A percentile compares a stretch with the other conserved stretches of the same genome.
Evolutionary conservation across 1,140 invertebrate genomes (phyloP).

Genomic region (Stegodyphus dumicola): DNA sequence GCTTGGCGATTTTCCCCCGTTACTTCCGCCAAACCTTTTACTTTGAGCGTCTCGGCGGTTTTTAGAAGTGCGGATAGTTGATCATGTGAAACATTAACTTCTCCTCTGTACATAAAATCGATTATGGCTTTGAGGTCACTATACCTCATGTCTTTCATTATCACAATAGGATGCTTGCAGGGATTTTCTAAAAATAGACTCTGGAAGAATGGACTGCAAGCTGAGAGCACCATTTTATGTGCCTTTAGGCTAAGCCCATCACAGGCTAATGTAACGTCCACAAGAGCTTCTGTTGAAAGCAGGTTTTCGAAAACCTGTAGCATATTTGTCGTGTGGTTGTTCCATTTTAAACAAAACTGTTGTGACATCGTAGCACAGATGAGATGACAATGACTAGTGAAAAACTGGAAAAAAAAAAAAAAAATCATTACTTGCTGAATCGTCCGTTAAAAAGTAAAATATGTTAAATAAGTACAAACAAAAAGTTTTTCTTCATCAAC

Average conservation of each 20-base stretch:
- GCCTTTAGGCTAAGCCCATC: slow-evolving; percentile 94
- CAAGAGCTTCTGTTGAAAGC: slow-evolving; percentile 77
- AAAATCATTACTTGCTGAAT: neutral
- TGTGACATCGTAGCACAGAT: slow-evolving; percentile 56
- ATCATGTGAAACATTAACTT: slow-evolving; percentile 93
- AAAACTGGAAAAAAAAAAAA: slow-evolving; percentile 14
- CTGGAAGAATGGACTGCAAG: slow-evolving; percentile 78
- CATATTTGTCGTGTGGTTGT: slow-evolving; percentile 91
- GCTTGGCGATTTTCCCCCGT: slow-evolving; percentile 45
- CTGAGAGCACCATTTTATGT: slow-evolving; percentile 88
- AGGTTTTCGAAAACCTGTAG: slow-evolving; percentile 92
- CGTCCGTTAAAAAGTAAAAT: neutral
- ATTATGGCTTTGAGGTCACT: slow-evolving; percentile 91
- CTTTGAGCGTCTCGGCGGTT: slow-evolving; percentile 90
- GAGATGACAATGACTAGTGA: slow-evolving; percentile 59
- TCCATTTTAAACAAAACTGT: slow-evolving; percentile 91
- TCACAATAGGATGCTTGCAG: slow-evolving; percentile 89
- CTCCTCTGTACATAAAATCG: slow-evolving; percentile 94
- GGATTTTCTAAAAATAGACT: slow-evolving; percentile 90
- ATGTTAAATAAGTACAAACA: neutral
- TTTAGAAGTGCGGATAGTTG: slow-evolving; percentile 88
- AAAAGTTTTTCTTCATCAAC: too few species aligned
- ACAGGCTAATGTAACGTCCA: slow-evolving; percentile 90
- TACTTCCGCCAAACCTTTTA: slow-evolving; percentile 90
- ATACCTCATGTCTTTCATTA: slow-evolving; percentile 92